phyloP scores from a whole-genome alignment of 2,797 vertebrate species.

The Mus spretus region DNA sequence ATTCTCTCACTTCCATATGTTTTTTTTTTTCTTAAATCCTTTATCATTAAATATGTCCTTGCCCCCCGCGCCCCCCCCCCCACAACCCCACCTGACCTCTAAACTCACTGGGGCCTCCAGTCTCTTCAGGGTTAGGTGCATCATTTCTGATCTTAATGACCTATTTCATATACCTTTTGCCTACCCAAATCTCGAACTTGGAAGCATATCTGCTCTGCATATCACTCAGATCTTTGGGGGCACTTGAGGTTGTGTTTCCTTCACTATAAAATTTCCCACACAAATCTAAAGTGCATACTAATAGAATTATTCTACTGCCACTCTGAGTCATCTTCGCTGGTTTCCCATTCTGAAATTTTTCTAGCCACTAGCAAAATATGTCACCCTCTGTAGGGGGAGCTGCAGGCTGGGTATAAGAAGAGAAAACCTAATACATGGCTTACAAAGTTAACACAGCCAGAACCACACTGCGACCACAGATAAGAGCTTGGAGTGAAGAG shows the following conservation, averaged over 20 bases:
- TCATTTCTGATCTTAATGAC: neutral
- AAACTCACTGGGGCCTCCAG: too few species aligned
- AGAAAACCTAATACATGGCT: neutral
- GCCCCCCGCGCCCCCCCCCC: neutral
- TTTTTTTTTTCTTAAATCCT: neutral
- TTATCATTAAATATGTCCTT: neutral
- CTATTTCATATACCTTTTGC: neutral
- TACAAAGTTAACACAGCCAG: neutral
- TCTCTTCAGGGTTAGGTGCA: too few species aligned
- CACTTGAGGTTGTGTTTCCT: neutral
- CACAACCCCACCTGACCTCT: too few species aligned
- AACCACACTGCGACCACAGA: neutral
- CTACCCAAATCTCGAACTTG: neutral
- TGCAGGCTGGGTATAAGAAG: neutral
- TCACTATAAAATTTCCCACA: neutral
- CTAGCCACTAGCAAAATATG: neutral
- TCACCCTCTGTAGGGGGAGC: neutral
- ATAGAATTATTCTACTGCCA: neutral
- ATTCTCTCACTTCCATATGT: neutral
- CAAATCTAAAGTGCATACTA: neutral
- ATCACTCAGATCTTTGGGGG: neutral
- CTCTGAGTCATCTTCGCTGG: neutral
- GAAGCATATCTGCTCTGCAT: neutral
- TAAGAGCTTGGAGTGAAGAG: too few species aligned
- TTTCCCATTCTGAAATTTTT: neutral